Conservation (phyloP, 2,113 vertebrate genomes). For the Spheniscus mendiculus region DNA sequence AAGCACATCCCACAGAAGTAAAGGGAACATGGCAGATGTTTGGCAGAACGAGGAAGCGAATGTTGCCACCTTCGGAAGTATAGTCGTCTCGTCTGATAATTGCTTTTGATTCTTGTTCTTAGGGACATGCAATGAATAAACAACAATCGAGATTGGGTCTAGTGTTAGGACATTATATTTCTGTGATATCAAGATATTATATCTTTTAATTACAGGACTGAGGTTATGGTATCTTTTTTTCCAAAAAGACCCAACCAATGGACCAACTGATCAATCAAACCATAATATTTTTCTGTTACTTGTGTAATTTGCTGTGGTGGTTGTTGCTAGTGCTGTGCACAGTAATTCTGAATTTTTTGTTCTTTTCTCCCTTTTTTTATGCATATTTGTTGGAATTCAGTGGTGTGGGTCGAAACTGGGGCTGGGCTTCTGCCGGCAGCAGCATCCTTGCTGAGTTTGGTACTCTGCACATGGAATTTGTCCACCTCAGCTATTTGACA, state of each 20-base stretch:
- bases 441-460: conserved; percentile 98
- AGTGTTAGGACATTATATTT: not conserved
- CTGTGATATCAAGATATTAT: not conserved
- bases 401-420: conserved; percentile 97
- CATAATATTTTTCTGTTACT: not conserved
- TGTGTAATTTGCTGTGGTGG: not conserved
- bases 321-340: not conserved
- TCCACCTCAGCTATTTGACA: conserved; percentile 96
- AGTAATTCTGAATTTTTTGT: not conserved
- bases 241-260: not conserved
- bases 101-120: not conserved
- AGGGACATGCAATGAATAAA: not conserved
- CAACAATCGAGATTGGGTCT: not conserved
- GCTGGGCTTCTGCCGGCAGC: conserved; percentile 97
- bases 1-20: not conserved
- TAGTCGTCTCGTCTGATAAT: fast-evolving
- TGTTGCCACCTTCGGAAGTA: not conserved
- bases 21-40: not conserved
- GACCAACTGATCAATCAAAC: not conserved
- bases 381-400: conserved; percentile 60
- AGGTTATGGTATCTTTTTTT: not conserved
- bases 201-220: not conserved
- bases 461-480: conserved; percentile 98
- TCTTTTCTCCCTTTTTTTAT: not conserved
- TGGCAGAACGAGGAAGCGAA: not conserved